These are phyloP conservation scores for Urophycis tenuis DNA, from an alignment of 2,797 vertebrate species.

Conservation along the genomic window DNA sequence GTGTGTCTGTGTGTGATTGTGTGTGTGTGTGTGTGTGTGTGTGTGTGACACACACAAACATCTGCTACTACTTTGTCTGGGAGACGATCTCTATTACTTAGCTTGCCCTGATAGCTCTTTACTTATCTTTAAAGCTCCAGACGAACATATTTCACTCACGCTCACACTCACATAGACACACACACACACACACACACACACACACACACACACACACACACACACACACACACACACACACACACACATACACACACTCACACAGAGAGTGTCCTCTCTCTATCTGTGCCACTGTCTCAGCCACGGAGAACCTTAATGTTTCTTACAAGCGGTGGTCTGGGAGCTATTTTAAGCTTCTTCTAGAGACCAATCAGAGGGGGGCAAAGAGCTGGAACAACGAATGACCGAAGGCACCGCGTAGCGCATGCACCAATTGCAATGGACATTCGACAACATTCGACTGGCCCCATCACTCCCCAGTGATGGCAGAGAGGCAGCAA, in stretches of 20 bases:
- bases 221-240: background rate
- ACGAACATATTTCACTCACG: background rate
- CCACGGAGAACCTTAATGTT: background rate
- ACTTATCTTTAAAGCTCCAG: slow-evolving; percentile 13
- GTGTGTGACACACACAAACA: slow-evolving; percentile 2
- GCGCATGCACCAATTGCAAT: background rate
- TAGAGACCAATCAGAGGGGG: background rate
- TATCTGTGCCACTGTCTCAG: background rate
- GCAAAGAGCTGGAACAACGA: background rate
- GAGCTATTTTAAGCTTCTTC: background rate
- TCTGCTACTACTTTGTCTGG: slow-evolving; percentile 16
- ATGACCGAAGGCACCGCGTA: background rate
- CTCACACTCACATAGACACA: background rate
- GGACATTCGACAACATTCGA: background rate
- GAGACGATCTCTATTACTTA: slow-evolving; percentile 14
- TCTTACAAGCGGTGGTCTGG: background rate
- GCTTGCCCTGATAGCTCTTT: slow-evolving; percentile 9
- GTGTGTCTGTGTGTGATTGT: too few species aligned
- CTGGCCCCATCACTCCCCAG: background rate
- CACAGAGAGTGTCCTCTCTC: background rate
- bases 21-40: slow-evolving; percentile 12
- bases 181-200: slow-evolving; percentile 8
- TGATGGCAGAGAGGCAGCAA: background rate
- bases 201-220: slow-evolving; percentile 7
- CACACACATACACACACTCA: slow-evolving; percentile 1